phyloP scores from a whole-genome alignment of 2,888 invertebrate species.

The Notodonta ziczac region DNA sequence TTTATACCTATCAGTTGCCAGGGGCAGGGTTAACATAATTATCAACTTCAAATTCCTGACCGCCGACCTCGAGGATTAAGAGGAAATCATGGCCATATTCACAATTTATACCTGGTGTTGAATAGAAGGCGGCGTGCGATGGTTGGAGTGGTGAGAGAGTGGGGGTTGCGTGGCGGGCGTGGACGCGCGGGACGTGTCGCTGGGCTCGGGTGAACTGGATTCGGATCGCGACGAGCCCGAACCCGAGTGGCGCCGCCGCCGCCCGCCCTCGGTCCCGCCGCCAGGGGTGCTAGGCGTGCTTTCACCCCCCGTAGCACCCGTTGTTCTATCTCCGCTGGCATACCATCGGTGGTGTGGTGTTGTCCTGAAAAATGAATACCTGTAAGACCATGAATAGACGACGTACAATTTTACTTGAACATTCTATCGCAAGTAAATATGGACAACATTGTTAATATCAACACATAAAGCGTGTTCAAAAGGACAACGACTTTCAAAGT shows the following conservation, averaged over 20 bases:
- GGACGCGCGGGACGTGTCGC: conserved; percentile 85
- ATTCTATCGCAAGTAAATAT: not conserved
- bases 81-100: not conserved
- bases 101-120: conserved; percentile 58
- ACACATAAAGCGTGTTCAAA: too few species aligned
- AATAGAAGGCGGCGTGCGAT: conserved; percentile 57
- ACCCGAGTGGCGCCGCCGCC: conserved; percentile 81
- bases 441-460: too few species aligned
- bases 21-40: too few species aligned
- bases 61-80: too few species aligned
- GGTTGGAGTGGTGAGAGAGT: conserved; percentile 59
- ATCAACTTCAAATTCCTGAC: too few species aligned
- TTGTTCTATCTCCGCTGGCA: conserved; percentile 61
- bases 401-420: not conserved
- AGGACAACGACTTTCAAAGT: too few species aligned
- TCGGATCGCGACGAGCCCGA: conserved; percentile 81
- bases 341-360: conserved; percentile 78
- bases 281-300: conserved; percentile 75
- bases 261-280: conserved; percentile 71
- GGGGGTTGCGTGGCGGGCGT: conserved; percentile 80
- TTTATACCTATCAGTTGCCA: too few species aligned
- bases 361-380: conserved; percentile 46
- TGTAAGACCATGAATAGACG: not conserved
- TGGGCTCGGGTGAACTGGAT: conserved; percentile 85
- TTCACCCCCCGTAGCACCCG: conserved; percentile 50